These are phyloP conservation scores for Daktulosphaira vitifoliae DNA, from an alignment of 1,140 invertebrate genomes.

Conservation along the genomic window DNA sequence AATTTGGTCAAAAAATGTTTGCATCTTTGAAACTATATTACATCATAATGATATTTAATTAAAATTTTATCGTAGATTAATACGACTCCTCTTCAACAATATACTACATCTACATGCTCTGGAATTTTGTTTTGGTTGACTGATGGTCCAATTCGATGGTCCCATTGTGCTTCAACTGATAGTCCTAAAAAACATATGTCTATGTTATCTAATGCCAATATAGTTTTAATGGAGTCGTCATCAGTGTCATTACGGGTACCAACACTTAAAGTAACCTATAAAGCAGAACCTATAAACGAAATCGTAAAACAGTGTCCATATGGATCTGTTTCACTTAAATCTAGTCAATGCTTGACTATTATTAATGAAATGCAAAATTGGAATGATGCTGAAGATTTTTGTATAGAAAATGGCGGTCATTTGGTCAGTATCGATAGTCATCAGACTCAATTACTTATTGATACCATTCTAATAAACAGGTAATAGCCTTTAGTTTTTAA, in stretches of 20 bases:
- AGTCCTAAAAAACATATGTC: slow-evolving; percentile 49
- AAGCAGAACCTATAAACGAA: slow-evolving; percentile 34
- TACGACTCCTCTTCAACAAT: background rate
- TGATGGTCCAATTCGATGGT: slow-evolving; percentile 49
- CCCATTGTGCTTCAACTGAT: slow-evolving; percentile 49
- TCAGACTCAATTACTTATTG: slow-evolving; percentile 51
- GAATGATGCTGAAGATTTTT: slow-evolving; percentile 56
- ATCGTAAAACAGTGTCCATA: slow-evolving; percentile 38
- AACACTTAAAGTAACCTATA: slow-evolving; percentile 36
- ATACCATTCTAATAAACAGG: slow-evolving; percentile 54
- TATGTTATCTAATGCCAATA: slow-evolving; percentile 50
- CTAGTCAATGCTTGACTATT: slow-evolving; percentile 53
- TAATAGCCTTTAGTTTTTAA: too few relatives aligned
- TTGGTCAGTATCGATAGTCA: slow-evolving; percentile 55
- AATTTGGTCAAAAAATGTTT: too few relatives aligned
- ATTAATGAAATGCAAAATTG: slow-evolving; percentile 52
- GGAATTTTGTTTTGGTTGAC: slow-evolving; percentile 49
- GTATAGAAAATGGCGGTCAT: slow-evolving; percentile 50
- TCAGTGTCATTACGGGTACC: background rate
- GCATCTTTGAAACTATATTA: too few relatives aligned
- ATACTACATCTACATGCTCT: slow-evolving; percentile 41
- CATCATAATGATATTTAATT: too few relatives aligned
- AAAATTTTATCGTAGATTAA: background rate
- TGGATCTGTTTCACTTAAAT: slow-evolving; percentile 49
- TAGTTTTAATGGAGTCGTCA: slow-evolving; percentile 44